A percentile compares a stretch with the other conserved stretches of the same genome.
These are phyloP conservation scores for Otocyon megalotis DNA, from an alignment of 2,113 vertebrate species.

Conservation along the genomic window DNA sequence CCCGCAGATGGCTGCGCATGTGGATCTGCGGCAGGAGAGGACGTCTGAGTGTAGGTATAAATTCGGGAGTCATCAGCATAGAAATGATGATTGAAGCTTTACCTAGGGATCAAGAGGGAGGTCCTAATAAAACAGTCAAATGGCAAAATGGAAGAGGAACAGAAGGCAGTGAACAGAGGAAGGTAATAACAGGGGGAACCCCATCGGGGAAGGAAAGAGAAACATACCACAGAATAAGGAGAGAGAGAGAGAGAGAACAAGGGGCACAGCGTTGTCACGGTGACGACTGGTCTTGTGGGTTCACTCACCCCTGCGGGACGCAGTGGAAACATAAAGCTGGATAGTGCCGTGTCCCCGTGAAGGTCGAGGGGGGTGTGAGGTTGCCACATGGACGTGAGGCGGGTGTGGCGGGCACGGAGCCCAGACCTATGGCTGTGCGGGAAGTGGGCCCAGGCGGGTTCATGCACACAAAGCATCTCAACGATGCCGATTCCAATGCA, in stretches of 20 bases:
- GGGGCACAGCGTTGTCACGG: no score
- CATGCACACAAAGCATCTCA: neutral
- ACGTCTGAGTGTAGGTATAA: neutral
- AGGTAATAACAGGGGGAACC: neutral
- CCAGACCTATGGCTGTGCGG: no score
- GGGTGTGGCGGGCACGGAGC: neutral
- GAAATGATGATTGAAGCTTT: neutral
- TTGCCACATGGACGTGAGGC: fast-evolving
- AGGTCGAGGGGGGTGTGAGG: neutral
- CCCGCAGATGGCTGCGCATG: fast-evolving
- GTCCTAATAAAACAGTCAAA: neutral
- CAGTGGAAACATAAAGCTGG: no score
- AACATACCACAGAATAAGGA: neutral
- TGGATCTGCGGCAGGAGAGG: neutral
- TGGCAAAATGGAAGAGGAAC: neutral
- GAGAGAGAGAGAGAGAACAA: no score
- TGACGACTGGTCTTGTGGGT: no score
- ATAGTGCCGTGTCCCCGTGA: no score
- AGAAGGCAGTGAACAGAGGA: neutral
- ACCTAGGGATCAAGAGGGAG: slow-evolving; percentile 44
- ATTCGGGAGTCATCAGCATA: slow-evolving; percentile 24
- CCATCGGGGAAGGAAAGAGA: neutral
- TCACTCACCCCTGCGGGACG: no score
- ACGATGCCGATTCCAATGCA: fast-evolving
- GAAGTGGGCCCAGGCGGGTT: neutral